Evolutionary conservation across 2,797 vertebrate species (phyloP).

Genomic region (Channa striata): DNA sequence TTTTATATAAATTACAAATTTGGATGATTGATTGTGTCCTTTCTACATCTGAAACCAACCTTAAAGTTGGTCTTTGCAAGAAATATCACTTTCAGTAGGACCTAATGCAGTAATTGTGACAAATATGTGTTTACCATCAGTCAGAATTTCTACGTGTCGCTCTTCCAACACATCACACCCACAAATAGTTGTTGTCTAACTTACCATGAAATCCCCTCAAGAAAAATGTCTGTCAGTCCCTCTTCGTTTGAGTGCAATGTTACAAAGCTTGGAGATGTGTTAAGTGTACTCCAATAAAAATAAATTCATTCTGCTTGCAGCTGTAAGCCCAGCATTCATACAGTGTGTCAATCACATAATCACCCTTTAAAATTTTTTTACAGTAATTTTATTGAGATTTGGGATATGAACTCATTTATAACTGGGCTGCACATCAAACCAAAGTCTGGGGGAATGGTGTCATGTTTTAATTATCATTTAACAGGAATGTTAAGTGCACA

Average conservation of each 20-base stretch:
- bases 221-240: background rate
- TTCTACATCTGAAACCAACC: too few relatives aligned
- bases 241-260: conserved; percentile 13
- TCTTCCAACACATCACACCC: background rate
- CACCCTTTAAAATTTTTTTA: conserved; percentile 49
- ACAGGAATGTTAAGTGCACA: conserved; percentile 49
- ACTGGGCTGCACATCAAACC: conserved; percentile 64
- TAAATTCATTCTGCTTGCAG: conserved; percentile 53
- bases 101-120: background rate
- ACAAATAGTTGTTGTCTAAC: background rate
- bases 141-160: background rate
- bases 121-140: background rate
- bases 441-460: conserved; percentile 49
- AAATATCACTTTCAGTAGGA: background rate
- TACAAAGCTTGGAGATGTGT: conserved; percentile 26
- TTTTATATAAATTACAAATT: too few relatives aligned
- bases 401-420: conserved; percentile 68
- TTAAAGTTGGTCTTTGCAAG: too few relatives aligned
- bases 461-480: conserved; percentile 74
- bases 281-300: conserved; percentile 52
- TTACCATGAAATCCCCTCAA: background rate
- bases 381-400: conserved; percentile 58
- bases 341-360: conserved; percentile 72
- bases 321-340: conserved; percentile 56
- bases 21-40: too few relatives aligned